phyloP scores from a whole-genome alignment of 2,113 vertebrate species.

The Trachemys scripta region DNA sequence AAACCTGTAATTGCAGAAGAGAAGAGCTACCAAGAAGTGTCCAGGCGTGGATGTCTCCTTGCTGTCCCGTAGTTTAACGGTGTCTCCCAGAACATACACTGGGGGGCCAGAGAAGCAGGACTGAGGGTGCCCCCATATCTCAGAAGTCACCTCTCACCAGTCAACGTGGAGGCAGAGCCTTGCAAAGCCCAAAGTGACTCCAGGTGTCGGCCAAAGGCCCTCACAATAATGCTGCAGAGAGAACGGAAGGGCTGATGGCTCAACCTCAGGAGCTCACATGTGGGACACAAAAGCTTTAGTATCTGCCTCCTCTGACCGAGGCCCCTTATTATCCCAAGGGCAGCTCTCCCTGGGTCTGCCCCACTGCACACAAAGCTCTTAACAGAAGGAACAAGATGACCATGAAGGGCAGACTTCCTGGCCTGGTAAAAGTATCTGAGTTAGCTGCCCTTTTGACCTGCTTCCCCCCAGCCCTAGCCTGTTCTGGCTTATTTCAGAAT shows the following conservation, averaged over 20 bases:
- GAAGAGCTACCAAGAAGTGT: not conserved
- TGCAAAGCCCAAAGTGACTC: not conserved
- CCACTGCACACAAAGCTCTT: not conserved
- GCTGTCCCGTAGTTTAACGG: not conserved
- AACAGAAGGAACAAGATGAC: not conserved
- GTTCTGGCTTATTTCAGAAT: not conserved
- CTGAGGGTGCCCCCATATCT: not conserved
- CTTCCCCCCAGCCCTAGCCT: not conserved
- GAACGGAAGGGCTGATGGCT: not conserved
- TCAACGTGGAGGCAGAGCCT: not conserved
- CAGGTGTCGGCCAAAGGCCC: not conserved
- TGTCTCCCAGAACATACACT: rapidly evolving
- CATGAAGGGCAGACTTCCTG: not conserved
- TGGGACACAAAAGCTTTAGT: too few relatives aligned
- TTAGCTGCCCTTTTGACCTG: not conserved
- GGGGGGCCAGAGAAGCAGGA: not conserved
- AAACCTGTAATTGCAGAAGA: not conserved
- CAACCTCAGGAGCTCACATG: not conserved
- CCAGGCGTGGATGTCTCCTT: not conserved
- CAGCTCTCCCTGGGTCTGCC: not conserved
- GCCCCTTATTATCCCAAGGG: not conserved
- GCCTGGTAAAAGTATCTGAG: not conserved
- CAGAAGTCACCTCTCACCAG: not conserved
- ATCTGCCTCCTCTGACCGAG: not conserved
- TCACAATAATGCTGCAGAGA: not conserved